Conservation (phyloP, 2,113 vertebrate species). For the Prunella himalayana region DNA sequence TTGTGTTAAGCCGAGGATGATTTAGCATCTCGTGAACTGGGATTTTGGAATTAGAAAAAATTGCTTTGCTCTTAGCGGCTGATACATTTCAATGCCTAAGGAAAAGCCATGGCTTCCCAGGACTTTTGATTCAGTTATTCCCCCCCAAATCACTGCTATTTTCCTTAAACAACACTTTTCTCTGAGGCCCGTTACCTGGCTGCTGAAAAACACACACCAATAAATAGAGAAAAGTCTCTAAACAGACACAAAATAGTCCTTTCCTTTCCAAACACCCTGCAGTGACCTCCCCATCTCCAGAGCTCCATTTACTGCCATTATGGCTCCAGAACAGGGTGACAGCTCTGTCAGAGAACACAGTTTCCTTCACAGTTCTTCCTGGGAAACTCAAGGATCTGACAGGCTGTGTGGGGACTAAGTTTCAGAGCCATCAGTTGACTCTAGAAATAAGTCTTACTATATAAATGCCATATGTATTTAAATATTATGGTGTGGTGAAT, state of each 20-base stretch:
- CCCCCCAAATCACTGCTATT: not conserved
- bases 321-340: not conserved
- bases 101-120: not conserved
- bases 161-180: not conserved
- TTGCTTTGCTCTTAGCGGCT: not conserved
- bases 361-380: not conserved
- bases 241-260: not conserved
- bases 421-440: not conserved
- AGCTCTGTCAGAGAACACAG: not conserved
- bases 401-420: not conserved
- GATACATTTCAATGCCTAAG: not conserved
- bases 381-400: not conserved
- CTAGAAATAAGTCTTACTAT: not conserved
- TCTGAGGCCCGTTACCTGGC: not conserved
- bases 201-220: not conserved
- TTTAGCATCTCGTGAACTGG: not conserved
- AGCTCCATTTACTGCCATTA: not conserved
- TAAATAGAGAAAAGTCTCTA: not conserved
- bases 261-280: not conserved
- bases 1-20: slow-evolving; percentile 23
- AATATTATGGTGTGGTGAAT: not conserved
- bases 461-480: not conserved
- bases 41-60: slow-evolving; percentile 22
- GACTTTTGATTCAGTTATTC: not conserved
- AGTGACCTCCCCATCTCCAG: not conserved